Conservation (phyloP, 2,113 vertebrate species). For the Egretta garzetta region DNA sequence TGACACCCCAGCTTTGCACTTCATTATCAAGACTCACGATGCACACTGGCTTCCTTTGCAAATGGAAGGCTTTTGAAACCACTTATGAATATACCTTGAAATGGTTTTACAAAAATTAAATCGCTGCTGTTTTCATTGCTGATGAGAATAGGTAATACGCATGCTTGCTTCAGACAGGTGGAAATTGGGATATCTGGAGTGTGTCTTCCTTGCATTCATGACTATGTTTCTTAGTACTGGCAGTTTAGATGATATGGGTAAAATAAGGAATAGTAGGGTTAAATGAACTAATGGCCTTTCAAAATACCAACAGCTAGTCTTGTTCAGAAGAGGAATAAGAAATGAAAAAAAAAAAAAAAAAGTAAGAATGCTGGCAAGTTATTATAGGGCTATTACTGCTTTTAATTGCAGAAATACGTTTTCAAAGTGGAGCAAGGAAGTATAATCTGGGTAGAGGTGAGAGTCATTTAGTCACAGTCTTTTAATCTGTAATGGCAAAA, state of each 20-base stretch:
- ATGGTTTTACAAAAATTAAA: too few species aligned
- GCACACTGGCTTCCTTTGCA: background rate
- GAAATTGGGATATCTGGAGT: background rate
- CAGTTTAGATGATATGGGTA: background rate
- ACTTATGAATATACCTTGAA: too few species aligned
- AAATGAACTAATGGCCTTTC: background rate
- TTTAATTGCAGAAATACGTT: background rate
- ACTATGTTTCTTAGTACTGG: background rate
- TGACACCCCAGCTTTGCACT: background rate
- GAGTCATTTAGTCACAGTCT: background rate
- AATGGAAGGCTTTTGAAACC: background rate
- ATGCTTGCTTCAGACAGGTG: background rate
- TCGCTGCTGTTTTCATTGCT: background rate
- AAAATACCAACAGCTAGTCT: background rate
- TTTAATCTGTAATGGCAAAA: background rate
- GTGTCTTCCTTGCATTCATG: background rate
- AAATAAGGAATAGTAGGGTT: background rate
- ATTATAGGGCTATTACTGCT: background rate
- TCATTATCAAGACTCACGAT: background rate
- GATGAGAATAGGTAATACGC: background rate
- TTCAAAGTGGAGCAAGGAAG: background rate
- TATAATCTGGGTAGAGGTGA: background rate
- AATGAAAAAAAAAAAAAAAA: background rate
- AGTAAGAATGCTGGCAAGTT: background rate
- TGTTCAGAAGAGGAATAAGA: background rate